Evolutionary conservation across 2,113 vertebrate species (phyloP).

Genomic region (Phaethornis superciliosus): DNA sequence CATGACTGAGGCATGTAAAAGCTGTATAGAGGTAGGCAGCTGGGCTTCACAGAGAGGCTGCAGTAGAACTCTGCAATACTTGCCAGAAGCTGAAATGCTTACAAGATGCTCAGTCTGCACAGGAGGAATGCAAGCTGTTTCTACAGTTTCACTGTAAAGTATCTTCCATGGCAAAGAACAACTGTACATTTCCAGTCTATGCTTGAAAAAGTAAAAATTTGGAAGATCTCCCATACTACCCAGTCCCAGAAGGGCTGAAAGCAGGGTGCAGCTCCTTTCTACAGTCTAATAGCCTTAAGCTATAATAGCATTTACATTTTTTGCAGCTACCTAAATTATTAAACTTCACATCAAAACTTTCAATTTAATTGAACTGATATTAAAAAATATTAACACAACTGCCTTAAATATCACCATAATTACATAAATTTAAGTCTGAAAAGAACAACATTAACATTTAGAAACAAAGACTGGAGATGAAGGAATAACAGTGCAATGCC

Average conservation of each 20-base stretch:
- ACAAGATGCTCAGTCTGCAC: not conserved
- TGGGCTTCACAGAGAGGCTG: not conserved
- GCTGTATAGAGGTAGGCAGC: not conserved
- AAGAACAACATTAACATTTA: not conserved
- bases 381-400: not conserved
- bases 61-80: not conserved
- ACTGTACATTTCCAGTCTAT: conserved; percentile 4
- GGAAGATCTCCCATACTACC: not conserved
- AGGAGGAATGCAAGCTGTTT: conserved; percentile 14
- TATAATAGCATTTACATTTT: not conserved
- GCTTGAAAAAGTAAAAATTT: not conserved
- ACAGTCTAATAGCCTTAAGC: not conserved
- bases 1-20: not conserved
- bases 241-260: not conserved
- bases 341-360: not conserved
- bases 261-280: not conserved
- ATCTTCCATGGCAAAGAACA: not conserved
- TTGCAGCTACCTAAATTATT: not conserved
- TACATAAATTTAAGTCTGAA: not conserved
- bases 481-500: not conserved
- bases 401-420: not conserved
- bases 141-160: not conserved
- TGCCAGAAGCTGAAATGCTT: conserved; percentile 10
- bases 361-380: not conserved
- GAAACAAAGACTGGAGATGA: not conserved